Evolutionary conservation across 1,140 invertebrate species (phyloP).

Genomic region (Thaumatotibia leucotreta): DNA sequence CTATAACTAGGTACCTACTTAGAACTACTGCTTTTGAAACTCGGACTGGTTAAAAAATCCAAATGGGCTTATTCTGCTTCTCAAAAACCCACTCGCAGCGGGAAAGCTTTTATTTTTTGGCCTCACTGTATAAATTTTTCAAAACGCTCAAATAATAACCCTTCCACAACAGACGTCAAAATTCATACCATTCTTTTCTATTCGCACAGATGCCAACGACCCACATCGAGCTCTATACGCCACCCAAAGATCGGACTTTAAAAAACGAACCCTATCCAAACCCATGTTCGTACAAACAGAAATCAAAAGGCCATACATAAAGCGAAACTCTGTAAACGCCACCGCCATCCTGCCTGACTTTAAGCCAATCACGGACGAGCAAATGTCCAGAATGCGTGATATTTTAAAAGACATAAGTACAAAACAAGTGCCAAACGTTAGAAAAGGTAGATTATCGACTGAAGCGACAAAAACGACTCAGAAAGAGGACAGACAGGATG

Average conservation of each 20-base stretch:
- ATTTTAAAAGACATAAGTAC: constrained; percentile 53
- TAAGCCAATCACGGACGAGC: constrained; percentile 64
- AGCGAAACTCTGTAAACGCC: constrained; percentile 48
- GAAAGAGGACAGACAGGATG: constrained; percentile 60
- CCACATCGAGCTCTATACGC: constrained; percentile 64
- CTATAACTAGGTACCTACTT: too few species aligned
- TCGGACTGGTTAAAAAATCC: too few species aligned
- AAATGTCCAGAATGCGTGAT: constrained; percentile 54
- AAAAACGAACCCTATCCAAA: constrained; percentile 45
- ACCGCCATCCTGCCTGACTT: constrained; percentile 52
- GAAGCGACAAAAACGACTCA: constrained; percentile 27
- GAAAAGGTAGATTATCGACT: constrained; percentile 47
- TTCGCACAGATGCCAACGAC: constrained; percentile 65
- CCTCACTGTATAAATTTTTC: not conserved
- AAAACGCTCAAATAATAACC: not conserved
- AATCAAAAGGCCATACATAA: constrained; percentile 26
- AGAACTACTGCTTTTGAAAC: too few species aligned
- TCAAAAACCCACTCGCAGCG: too few species aligned
- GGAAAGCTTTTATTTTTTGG: too few species aligned
- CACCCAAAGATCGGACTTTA: constrained; percentile 29
- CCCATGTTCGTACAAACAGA: constrained; percentile 68
- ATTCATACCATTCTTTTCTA: constrained; percentile 33
- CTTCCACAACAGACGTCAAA: not conserved
- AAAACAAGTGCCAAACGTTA: constrained; percentile 24
- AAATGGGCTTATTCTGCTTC: too few species aligned